Evolutionary conservation across 2,797 vertebrate species (phyloP), one percentile per base, ranked within the genome.

Genomic region (Poeciliopsis paucimaculata): DNA sequence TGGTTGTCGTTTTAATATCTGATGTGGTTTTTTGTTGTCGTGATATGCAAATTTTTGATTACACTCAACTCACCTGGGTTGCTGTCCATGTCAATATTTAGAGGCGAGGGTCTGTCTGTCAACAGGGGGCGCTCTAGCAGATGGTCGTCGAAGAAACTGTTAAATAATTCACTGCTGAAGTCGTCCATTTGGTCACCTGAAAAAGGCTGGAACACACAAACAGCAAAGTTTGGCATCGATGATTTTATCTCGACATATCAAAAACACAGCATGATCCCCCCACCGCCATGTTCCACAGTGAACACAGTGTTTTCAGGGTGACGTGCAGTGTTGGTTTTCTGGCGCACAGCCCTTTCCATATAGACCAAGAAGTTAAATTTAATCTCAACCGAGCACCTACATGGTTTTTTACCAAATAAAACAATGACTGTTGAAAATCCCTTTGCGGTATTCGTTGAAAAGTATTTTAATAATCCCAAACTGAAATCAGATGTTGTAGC

Each of bases 101-200:
- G 89, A 39, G 98, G 93, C 0, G 98, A 96, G 51, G 97, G 95
- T 92, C 98, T 97, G 90, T 98, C 98, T 60, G 95, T 95, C 94
- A 99, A 93, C 28, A 98, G 95, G 82, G 94, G 93, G 26, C 94
- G 92, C 85, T 94, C 94, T 90, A 99, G 95, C 86, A 98, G 94
- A 4, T 98, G 97, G 83, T 99, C 98, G 76, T 99, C 98, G 1
- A 99, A 99, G 94, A 99, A 99, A 89, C 97, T 99, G 96, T 92
- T 99, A 95, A 99, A 99, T 81, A 99, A 96, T 82, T 99, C 98
- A 0, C 96, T 99, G 94, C 97, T 99, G 95, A 99, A 98, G 92
- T 99, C 98, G 85, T 99, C 98, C 97, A 99, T 98, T 91, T 98
- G 98, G 91, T 99, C 98, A 74, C 93, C 91, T 0, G 97, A 96